Percentiles rank a stretch among this genome's conserved stretches.
phyloP scores from a whole-genome alignment of 2,797 vertebrate genomes.

The Lacerta viridis region DNA sequence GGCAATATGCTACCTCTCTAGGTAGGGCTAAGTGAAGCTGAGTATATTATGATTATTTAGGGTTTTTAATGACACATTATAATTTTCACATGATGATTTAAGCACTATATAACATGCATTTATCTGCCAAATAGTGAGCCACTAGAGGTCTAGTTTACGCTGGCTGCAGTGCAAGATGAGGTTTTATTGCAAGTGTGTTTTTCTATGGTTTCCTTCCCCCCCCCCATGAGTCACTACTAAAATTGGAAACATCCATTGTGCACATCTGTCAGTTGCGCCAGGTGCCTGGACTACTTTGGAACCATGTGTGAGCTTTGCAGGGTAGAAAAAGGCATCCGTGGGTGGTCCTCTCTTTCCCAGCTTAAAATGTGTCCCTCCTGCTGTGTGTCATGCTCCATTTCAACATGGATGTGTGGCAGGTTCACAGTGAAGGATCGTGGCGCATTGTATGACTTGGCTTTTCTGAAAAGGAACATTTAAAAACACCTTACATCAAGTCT shows the following conservation, averaged over 20 bases:
- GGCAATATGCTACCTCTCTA: background rate
- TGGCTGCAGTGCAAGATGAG: slow-evolving; percentile 1
- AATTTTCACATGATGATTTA: slow-evolving; percentile 38
- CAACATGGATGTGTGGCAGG: background rate
- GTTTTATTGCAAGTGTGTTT: slow-evolving; percentile 42
- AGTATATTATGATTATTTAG: slow-evolving; percentile 21
- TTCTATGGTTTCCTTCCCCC: background rate
- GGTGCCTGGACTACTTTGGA: slow-evolving; percentile 22
- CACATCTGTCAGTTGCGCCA: background rate
- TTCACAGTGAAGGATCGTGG: slow-evolving; percentile 1
- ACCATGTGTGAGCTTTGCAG: fast-evolving
- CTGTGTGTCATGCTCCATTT: background rate
- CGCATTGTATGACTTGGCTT: background rate
- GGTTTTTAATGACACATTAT: background rate
- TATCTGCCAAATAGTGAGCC: slow-evolving; percentile 20
- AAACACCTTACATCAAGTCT: background rate
- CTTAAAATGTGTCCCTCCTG: slow-evolving; percentile 27
- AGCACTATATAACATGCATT: slow-evolving; percentile 17
- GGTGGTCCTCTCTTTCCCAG: background rate
- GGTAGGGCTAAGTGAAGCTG: background rate
- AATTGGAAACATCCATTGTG: slow-evolving; percentile 42
- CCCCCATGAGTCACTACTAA: slow-evolving; percentile 29
- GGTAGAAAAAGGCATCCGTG: slow-evolving; percentile 1
- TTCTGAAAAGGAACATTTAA: background rate
- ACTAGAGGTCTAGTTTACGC: slow-evolving; percentile 42